Evolutionary conservation across 2,888 invertebrate genomes (phyloP).

Genomic region (Drosophila mimetica): DNA sequence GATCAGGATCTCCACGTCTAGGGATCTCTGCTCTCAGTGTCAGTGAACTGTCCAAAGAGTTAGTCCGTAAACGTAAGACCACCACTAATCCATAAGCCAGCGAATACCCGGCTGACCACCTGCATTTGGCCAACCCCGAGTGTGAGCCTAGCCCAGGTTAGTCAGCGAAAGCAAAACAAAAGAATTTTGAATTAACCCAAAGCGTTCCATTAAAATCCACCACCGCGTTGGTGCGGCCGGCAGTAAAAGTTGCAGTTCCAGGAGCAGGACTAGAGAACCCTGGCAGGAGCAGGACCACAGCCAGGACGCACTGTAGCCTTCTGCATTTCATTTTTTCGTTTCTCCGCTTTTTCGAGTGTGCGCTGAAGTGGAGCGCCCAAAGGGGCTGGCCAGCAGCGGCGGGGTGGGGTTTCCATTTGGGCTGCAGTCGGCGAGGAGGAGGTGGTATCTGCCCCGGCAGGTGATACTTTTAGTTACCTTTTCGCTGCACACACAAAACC

Average conservation of each 20-base stretch:
- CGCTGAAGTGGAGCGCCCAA: conserved; percentile 74
- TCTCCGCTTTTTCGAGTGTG: conserved; percentile 52
- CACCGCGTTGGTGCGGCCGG: conserved; percentile 51
- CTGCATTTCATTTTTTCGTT: conserved; percentile 7
- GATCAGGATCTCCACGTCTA: conserved; percentile 24
- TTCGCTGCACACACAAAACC: conserved; percentile 12
- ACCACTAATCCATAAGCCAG: conserved; percentile 67
- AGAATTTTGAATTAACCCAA: conserved; percentile 77
- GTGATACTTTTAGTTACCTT: conserved; percentile 63
- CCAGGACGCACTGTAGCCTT: conserved; percentile 51
- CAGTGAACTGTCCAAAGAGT: conserved; percentile 57
- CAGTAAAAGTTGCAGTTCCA: conserved; percentile 15
- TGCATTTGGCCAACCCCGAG: conserved; percentile 50
- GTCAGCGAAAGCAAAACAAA: conserved; percentile 66
- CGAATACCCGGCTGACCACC: conserved; percentile 54
- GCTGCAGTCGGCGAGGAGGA: conserved; percentile 4
- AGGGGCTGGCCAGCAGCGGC: conserved; percentile 23
- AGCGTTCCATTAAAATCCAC: conserved; percentile 75
- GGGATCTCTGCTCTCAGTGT: conserved; percentile 30
- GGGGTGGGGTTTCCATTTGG: conserved; percentile 8
- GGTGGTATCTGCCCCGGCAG: conserved; percentile 50
- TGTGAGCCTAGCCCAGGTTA: conserved; percentile 35
- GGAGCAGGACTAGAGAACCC: conserved; percentile 13
- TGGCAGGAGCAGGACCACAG: conserved; percentile 36
- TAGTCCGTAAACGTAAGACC: conserved; percentile 4